Base-by-base conservation (phyloP, 1,140 invertebrate genomes). In the Drosophila dunni region DNA sequence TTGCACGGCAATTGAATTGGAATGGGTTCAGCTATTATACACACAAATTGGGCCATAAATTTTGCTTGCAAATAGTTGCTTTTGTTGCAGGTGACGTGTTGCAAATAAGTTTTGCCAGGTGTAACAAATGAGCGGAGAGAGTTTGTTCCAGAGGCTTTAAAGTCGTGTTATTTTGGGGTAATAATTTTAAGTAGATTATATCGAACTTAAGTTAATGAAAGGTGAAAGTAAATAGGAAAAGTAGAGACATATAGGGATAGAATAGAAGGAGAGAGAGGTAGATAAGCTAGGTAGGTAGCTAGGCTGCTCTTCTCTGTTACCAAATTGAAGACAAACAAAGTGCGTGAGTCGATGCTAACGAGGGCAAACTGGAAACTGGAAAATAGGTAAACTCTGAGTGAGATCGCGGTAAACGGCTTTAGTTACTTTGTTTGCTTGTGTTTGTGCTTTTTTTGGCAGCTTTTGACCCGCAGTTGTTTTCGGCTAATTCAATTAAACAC, bases 401-500 rank as follows among this genome's bases (percentile, higher is more conserved):
- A 11, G 20, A 38, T 29, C 17, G 46, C 7, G 50, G 5, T 15
- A 34, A 51, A 51, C 29, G 24, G n/a, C 24, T 51, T 51, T 34
- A 7, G 50, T 29, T 29, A 29, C 3, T 29, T 29, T 29, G 24
- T 29, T 29, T 29, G 24, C 24, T 6, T 29, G 24, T 6, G 24
- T n/a, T 10, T 53, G 1, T 20, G 17, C 2, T 51, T 51, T 13
- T 15, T 50, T 54, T 54, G 58, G 17, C 40, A 50, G 38, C 36
- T 56, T 53, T 70, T 70, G 38, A 45, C 38, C 67, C 60, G 51
- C 66, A 29, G 7, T 44, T 29, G 24, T 51, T 17, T 50, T 6
- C 1, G 34, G 61, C 71, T 74, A 68, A 74, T 74, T 74, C 57
- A 68, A 74, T 74, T 68, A 67, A 74, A 74, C 50, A 50, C 50